Percentiles rank a stretch among this genome's conserved stretches.
phyloP scores from a whole-genome alignment of 2,797 vertebrate genomes.

The Hoplostethus atlanticus region DNA sequence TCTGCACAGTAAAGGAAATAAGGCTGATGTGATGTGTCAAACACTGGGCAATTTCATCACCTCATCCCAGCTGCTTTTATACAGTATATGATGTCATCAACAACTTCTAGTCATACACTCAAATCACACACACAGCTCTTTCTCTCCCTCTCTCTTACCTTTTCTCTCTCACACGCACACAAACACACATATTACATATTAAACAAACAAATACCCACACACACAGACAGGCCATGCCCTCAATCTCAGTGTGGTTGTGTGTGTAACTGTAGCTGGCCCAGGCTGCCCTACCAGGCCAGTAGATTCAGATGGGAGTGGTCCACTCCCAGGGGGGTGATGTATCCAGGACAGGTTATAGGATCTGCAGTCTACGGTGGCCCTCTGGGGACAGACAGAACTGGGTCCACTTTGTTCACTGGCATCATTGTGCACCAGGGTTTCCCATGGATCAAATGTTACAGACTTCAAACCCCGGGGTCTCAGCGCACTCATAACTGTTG shows the following conservation, averaged over 20 bases:
- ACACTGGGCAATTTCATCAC: neutral
- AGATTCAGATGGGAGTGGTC: conserved; percentile 71
- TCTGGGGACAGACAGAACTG: conserved; percentile 84
- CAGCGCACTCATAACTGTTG: conserved; percentile 73
- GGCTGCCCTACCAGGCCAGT: conserved; percentile 44
- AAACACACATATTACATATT: conserved; percentile 10
- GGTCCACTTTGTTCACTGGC: conserved; percentile 82
- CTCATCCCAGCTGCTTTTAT: conserved; percentile 3
- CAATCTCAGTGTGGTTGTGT: conserved; percentile 33
- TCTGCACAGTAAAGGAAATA: neutral
- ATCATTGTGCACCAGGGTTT: conserved; percentile 83
- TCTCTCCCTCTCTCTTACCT: no score
- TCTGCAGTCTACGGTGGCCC: conserved; percentile 82
- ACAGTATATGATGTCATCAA: conserved; percentile 6
- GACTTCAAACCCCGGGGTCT: conserved; percentile 82
- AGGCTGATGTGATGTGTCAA: neutral
- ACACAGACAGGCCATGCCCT: conserved; percentile 38
- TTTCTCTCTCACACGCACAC: conserved; percentile 1
- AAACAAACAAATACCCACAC: neutral
- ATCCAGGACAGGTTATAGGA: conserved; percentile 86
- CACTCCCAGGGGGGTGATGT: conserved; percentile 72
- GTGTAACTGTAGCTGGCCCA: conserved; percentile 58
- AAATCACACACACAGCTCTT: conserved; percentile 3
- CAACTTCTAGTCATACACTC: neutral
- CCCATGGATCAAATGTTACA: conserved; percentile 85